Percentiles rank a stretch among this genome's conserved stretches.
Evolutionary conservation across 2,888 invertebrate genomes (phyloP).

Genomic region (Tachina fera): DNA sequence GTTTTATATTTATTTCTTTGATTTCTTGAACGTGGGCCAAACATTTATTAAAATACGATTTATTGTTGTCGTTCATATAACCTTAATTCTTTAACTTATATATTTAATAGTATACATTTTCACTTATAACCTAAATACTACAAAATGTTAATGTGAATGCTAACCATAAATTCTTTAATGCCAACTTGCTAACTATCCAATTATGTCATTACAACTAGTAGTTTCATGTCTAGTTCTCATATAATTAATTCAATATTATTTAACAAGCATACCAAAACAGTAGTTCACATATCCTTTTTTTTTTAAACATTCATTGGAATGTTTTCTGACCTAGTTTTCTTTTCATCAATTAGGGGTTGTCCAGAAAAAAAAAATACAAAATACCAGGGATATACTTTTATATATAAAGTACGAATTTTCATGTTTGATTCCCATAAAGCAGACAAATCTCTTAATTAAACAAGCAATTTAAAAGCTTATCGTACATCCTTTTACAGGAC

Average conservation of each 20-base stretch:
- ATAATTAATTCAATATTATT: slow-evolving; percentile 18
- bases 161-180: not conserved
- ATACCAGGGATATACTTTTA: not conserved
- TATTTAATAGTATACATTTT: not conserved
- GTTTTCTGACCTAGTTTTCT: slow-evolving; percentile 21
- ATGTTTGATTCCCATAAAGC: not conserved
- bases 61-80: not conserved
- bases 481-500: not conserved
- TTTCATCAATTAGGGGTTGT: not conserved
- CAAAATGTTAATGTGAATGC: slow-evolving; percentile 2
- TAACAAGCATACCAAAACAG: slow-evolving; percentile 2
- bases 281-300: slow-evolving; percentile 40
- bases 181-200: not conserved
- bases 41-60: no score
- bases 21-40: no score
- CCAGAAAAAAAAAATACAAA: not conserved
- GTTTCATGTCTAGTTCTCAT: slow-evolving; percentile 35
- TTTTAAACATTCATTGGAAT: not conserved
- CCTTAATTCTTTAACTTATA: not conserved
- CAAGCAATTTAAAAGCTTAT: slow-evolving; percentile 4
- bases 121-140: not conserved
- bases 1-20: no score
- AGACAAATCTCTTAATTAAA: not conserved
- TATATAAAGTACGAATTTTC: not conserved
- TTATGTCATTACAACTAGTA: slow-evolving; percentile 31